Evolutionary conservation across 1,140 invertebrate genomes (phyloP).

Genomic region (Drosophila ohnishii): DNA sequence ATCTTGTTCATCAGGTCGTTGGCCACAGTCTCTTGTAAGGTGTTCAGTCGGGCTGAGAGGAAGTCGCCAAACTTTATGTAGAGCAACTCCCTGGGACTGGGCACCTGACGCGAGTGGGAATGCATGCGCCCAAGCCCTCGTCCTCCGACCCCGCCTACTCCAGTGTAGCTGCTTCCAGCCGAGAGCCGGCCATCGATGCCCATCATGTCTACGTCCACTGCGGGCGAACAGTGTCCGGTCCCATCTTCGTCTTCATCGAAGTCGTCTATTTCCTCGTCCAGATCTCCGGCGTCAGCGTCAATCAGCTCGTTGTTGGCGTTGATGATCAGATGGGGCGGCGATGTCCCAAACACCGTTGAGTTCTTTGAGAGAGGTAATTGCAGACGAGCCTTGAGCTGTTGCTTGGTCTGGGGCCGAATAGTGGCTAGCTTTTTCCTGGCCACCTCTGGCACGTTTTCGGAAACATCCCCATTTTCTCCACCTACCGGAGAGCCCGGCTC

Average conservation of each 20-base stretch:
- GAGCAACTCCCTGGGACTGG: constrained; percentile 63
- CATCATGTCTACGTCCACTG: constrained; percentile 52
- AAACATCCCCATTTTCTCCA: constrained; percentile 9
- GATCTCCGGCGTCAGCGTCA: constrained; percentile 63
- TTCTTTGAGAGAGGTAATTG: constrained; percentile 23
- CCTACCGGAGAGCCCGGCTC: constrained; percentile 64
- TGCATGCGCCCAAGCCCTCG: constrained; percentile 13
- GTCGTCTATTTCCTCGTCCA: constrained; percentile 52
- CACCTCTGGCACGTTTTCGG: constrained; percentile 9
- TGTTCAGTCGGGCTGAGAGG: constrained; percentile 76
- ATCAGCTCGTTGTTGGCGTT: constrained; percentile 71
- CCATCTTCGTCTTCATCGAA: constrained; percentile 59
- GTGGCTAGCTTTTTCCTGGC: constrained; percentile 53
- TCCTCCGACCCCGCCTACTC: constrained; percentile 8
- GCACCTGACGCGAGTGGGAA: constrained; percentile 23
- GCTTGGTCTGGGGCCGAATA: constrained; percentile 62
- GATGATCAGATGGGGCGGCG: constrained; percentile 62
- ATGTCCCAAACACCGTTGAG: constrained; percentile 46
- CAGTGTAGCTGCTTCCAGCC: constrained; percentile 53
- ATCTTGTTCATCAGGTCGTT: constrained; percentile 81
- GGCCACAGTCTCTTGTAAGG: constrained; percentile 71
- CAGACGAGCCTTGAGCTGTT: constrained; percentile 60
- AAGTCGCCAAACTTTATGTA: constrained; percentile 80
- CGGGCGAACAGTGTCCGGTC: constrained; percentile 32
- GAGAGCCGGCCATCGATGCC: constrained; percentile 48